A percentile compares a stretch with the other conserved stretches of the same genome.
Evolutionary conservation across 64 coral and sea anemone genomes (phyloP).

Genomic region (Exaiptasia diaphana): DNA sequence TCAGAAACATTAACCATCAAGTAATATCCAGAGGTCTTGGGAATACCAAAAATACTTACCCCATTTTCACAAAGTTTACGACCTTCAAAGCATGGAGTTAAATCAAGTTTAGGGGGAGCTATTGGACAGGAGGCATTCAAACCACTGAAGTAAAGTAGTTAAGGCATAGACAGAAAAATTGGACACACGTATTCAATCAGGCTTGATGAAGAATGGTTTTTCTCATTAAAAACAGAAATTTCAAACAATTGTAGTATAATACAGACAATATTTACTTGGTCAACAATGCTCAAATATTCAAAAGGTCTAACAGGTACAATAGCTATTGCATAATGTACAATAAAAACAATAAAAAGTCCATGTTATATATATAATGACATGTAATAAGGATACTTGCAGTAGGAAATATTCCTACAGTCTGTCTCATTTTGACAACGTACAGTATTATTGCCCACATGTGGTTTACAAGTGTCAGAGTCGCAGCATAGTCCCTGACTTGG

Average conservation of each 20-base stretch:
- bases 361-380: no score
- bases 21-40: no score
- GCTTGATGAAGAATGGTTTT: no score
- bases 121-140: slow-evolving; percentile 60
- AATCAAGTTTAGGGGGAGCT: slow-evolving; percentile 43
- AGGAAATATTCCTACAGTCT: slow-evolving; percentile 64
- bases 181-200: no score
- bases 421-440: slow-evolving; percentile 32
- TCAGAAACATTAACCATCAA: not conserved
- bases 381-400: slow-evolving; percentile 79
- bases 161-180: no score
- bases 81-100: slow-evolving; percentile 53
- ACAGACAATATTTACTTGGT: no score
- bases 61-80: slow-evolving; percentile 78
- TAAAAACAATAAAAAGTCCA: no score
- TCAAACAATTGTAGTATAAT: no score
- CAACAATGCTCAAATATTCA: no score
- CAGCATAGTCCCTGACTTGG: slow-evolving; percentile 93
- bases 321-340: no score
- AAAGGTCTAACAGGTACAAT: no score
- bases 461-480: not conserved
- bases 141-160: slow-evolving; percentile 54
- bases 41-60: slow-evolving; percentile 59
- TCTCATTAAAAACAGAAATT: no score
- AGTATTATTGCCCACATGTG: not conserved